Evolutionary conservation across 2,113 vertebrate genomes (phyloP).

Genomic region (Petrocephalus zakoni): DNA sequence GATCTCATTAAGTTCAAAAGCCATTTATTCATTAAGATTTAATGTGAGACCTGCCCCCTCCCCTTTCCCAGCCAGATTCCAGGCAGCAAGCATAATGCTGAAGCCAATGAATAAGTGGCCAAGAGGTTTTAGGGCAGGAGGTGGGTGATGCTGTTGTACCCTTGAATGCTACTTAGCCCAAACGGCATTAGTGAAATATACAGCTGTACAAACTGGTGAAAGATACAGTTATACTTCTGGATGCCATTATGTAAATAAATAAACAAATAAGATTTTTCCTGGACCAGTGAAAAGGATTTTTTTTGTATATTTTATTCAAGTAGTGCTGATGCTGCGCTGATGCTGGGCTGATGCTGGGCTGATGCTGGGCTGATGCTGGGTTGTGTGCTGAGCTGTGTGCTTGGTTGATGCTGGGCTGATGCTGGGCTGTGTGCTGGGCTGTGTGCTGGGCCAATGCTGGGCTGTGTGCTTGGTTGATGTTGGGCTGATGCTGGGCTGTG

Average conservation of each 20-base stretch:
- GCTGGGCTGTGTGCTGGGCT: no score
- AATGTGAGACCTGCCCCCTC: background rate
- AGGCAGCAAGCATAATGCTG: background rate
- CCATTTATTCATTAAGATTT: constrained; percentile 8
- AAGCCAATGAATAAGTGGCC: background rate
- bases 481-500: no score
- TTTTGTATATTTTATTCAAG: background rate
- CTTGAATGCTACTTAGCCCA: background rate
- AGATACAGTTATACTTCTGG: background rate
- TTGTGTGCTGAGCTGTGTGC: no score
- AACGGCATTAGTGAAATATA: background rate
- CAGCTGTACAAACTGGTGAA: background rate
- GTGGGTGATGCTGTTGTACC: background rate
- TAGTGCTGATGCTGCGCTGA: no score
- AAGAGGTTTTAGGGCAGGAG: background rate
- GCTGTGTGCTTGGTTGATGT: no score
- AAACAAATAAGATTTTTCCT: background rate
- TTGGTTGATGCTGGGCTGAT: no score
- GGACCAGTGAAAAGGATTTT: background rate
- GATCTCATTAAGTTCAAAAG: constrained; percentile 3
- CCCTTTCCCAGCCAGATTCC: background rate
- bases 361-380: no score
- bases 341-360: no score
- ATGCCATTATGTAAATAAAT: background rate
- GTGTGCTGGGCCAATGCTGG: no score